Percentiles rank a stretch among this genome's conserved stretches.
Conservation (phyloP, 2,888 invertebrate genomes). For the Muscina levida region DNA sequence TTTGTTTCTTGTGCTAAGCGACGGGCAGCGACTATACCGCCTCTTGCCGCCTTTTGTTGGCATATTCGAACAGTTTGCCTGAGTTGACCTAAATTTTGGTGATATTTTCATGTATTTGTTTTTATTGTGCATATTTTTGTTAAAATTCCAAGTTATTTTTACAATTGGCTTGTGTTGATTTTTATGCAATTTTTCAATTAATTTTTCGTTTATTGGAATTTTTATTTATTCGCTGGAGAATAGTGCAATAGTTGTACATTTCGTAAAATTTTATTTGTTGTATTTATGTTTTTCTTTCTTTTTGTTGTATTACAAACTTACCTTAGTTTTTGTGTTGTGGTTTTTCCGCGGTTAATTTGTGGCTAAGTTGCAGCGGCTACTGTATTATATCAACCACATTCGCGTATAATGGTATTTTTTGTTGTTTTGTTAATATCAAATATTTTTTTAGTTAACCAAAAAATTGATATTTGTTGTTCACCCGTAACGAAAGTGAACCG, state of each 20-base stretch:
- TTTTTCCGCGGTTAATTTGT: slow-evolving; percentile 27
- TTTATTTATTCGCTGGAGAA: background rate
- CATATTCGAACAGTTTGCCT: slow-evolving; percentile 13
- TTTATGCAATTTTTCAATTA: slow-evolving; percentile 36
- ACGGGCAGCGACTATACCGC: background rate
- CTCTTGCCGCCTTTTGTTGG: slow-evolving; percentile 1
- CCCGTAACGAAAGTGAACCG: slow-evolving; percentile 6
- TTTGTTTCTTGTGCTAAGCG: slow-evolving; percentile 7
- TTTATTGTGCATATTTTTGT: slow-evolving; percentile 18
- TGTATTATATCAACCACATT: slow-evolving; percentile 37
- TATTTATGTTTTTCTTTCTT: too few relatives aligned
- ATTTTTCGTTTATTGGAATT: slow-evolving; percentile 22
- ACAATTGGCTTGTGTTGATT: slow-evolving; percentile 51
- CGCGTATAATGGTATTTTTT: background rate
- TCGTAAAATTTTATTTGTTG: too few relatives aligned
- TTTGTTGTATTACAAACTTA: slow-evolving; percentile 40
- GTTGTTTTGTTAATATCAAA: slow-evolving; percentile 49
- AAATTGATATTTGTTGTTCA: slow-evolving; percentile 50
- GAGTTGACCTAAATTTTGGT: slow-evolving; percentile 46
- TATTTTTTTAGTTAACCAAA: slow-evolving; percentile 49
- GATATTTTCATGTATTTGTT: slow-evolving; percentile 36
- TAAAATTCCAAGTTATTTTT: slow-evolving; percentile 45
- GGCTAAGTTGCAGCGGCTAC: slow-evolving; percentile 38
- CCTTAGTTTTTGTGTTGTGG: slow-evolving; percentile 45
- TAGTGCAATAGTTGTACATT: slow-evolving; percentile 1